Percentiles rank a stretch among this genome's conserved stretches.
These are phyloP conservation scores for Pelodytes ibericus DNA, from an alignment of 2,797 vertebrate species.

Conservation along the genomic window DNA sequence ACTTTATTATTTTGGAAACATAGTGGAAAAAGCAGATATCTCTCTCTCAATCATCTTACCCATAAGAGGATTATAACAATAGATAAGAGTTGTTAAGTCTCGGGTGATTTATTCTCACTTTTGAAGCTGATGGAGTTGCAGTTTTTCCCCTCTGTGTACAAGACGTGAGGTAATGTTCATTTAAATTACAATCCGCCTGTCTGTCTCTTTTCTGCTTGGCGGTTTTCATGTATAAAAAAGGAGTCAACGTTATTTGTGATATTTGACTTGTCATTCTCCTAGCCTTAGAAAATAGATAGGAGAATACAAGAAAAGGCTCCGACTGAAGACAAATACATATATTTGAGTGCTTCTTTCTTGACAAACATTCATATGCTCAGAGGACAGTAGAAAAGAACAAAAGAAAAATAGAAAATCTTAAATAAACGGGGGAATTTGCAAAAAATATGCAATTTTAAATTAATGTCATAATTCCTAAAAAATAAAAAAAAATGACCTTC, in stretches of 20 bases:
- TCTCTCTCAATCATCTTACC: conserved; percentile 12
- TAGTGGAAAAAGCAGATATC: conserved; percentile 18
- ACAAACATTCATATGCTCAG: neutral
- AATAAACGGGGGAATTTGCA: too few species aligned
- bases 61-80: conserved; percentile 38
- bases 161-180: conserved; percentile 34
- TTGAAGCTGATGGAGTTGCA: conserved; percentile 10
- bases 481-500: too few species aligned
- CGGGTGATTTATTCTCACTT: conserved; percentile 29
- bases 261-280: conserved; percentile 9
- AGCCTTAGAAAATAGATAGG: neutral
- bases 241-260: neutral
- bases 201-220: conserved; percentile 15
- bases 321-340: neutral
- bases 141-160: conserved; percentile 28
- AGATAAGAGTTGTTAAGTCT: conserved; percentile 34
- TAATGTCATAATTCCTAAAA: too few species aligned
- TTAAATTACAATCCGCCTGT: conserved; percentile 37
- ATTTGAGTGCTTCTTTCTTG: neutral
- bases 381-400: neutral
- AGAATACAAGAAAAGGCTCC: neutral
- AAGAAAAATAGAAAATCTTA: too few species aligned
- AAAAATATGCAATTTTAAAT: too few species aligned
- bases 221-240: conserved; percentile 1
- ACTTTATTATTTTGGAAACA: conserved; percentile 45